phyloP scores from a whole-genome alignment of 2,888 invertebrate genomes.

The Aleiodes testaceus region DNA sequence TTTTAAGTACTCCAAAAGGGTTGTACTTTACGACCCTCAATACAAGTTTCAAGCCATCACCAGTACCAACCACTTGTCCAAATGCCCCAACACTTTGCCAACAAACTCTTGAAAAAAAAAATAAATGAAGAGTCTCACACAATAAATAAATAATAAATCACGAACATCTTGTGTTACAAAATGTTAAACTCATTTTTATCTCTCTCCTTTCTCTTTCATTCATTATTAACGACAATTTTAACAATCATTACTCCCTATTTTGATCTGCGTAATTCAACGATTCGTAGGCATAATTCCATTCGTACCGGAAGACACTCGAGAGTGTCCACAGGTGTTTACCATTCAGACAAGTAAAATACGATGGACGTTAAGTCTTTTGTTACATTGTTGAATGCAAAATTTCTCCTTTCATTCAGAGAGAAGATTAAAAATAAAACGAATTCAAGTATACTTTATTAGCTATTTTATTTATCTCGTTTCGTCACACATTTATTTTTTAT shows the following conservation, averaged over 20 bases:
- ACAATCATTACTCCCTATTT: constrained; percentile 18
- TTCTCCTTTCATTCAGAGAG: not conserved
- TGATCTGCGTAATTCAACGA: constrained; percentile 37
- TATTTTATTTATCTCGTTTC: not conserved
- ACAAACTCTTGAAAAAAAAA: constrained; percentile 9
- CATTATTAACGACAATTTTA: not conserved
- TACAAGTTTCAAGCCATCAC: constrained; percentile 33
- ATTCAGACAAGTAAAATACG: constrained; percentile 6
- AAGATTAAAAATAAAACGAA: not conserved
- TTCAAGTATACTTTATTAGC: not conserved
- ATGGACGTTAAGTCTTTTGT: not conserved
- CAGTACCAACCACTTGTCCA: constrained; percentile 24
- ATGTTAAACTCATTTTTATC: not conserved
- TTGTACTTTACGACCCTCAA: constrained; percentile 25
- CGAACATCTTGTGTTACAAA: too few species aligned
- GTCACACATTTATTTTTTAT: not conserved
- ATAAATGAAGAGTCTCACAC: not conserved
- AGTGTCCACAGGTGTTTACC: constrained; percentile 22
- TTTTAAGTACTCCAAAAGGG: constrained; percentile 18
- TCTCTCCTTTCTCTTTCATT: not conserved
- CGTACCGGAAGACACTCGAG: constrained; percentile 23
- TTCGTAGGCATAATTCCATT: constrained; percentile 38
- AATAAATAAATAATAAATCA: too few species aligned
- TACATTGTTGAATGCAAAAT: not conserved
- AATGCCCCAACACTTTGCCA: not conserved